Conservation (phyloP, 2,113 vertebrate species). For the Tragelaphus scriptus region DNA sequence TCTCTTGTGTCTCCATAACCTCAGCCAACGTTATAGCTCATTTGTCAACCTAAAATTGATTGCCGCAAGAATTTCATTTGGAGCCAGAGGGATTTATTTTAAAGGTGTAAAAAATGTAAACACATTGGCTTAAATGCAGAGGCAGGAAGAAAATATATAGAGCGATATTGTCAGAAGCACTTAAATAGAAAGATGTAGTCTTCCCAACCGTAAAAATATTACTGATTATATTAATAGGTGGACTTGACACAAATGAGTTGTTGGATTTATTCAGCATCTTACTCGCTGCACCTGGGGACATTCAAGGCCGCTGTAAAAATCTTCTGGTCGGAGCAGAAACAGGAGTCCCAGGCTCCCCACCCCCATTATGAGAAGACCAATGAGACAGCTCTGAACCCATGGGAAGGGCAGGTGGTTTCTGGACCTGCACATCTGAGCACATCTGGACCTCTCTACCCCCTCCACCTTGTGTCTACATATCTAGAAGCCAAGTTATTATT, state of each 20-base stretch:
- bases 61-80: not conserved
- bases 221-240: not conserved
- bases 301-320: not conserved
- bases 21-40: not conserved
- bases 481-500: too few species aligned
- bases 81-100: not conserved
- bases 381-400: not conserved
- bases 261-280: not conserved
- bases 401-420: not conserved
- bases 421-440: too few species aligned
- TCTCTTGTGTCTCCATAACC: not conserved
- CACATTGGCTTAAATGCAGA: not conserved
- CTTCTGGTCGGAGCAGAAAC: not conserved
- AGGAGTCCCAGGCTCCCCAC: not conserved
- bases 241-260: not conserved
- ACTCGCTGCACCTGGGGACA: too few species aligned
- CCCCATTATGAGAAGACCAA: fast-evolving
- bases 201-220: not conserved
- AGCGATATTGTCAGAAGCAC: not conserved
- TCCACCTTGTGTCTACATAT: too few species aligned
- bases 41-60: not conserved
- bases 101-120: not conserved
- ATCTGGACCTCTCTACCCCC: not conserved
- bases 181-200: not conserved
- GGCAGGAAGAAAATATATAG: not conserved